Evolutionary conservation across 2,888 invertebrate genomes (phyloP).

Genomic region (Rugalucina vietnamica): DNA sequence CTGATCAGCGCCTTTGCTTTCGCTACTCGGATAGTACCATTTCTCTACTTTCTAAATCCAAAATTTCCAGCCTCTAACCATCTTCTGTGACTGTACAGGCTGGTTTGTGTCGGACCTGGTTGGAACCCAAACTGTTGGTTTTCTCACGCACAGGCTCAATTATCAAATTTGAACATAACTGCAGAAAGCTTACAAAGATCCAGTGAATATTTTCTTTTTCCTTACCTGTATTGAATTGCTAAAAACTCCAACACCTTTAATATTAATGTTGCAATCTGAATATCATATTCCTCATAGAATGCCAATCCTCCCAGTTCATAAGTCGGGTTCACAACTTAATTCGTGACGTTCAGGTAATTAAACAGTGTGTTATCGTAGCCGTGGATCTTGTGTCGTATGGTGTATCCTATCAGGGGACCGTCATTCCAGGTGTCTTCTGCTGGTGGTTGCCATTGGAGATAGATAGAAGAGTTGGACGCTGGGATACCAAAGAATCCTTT

Average conservation of each 20-base stretch:
- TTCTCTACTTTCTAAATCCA: no score
- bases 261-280: constrained; percentile 98
- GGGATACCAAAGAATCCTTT: constrained; percentile 97
- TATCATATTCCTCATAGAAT: constrained; percentile 98
- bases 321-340: constrained; percentile 85
- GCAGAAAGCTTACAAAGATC: no score
- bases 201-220: no score
- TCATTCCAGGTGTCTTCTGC: constrained; percentile 96
- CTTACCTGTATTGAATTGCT: constrained; percentile 90
- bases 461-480: constrained; percentile 96
- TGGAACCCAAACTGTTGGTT: no score
- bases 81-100: no score
- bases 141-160: no score
- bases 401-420: constrained; percentile 95
- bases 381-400: constrained; percentile 94
- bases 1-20: no score
- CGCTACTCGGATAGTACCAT: no score
- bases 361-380: constrained; percentile 89
- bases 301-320: constrained; percentile 96
- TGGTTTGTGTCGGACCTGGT: no score
- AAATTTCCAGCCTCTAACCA: no score
- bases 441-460: constrained; percentile 98
- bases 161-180: no score
- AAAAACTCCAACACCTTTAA: constrained; percentile 97
- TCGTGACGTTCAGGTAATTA: constrained; percentile 89